phyloP scores from a whole-genome alignment of 2,888 invertebrate species.

The Brachypalpus laphriformis region DNA sequence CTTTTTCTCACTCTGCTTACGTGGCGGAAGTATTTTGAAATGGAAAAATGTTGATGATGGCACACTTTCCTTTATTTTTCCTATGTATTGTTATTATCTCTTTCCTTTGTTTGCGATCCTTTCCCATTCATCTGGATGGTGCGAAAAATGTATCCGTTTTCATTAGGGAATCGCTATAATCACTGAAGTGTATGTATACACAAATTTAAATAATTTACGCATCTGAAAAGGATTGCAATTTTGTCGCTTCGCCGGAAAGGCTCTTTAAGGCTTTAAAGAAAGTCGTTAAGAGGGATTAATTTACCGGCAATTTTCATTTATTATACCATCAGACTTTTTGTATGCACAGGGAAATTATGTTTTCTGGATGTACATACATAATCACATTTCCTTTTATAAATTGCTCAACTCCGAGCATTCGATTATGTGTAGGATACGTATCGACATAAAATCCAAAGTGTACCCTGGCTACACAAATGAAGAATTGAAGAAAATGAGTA shows the following conservation, averaged over 20 bases:
- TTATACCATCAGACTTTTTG: not conserved
- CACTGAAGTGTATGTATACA: conserved; percentile 4
- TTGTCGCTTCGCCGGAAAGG: not conserved
- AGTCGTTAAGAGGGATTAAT: not conserved
- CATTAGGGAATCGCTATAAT: not conserved
- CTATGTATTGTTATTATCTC: not conserved
- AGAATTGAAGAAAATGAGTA: no score
- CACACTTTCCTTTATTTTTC: not conserved
- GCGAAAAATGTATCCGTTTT: conserved; percentile 3
- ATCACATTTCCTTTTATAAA: not conserved
- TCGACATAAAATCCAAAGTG: not conserved
- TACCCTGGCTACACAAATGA: not conserved
- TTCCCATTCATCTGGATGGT: not conserved
- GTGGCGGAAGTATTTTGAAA: conserved; percentile 6
- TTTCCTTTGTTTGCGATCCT: not conserved
- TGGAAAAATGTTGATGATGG: conserved; percentile 2
- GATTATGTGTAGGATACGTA: not conserved
- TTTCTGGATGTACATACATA: not conserved
- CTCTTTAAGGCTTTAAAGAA: not conserved
- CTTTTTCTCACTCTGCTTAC: not conserved
- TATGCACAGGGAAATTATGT: not conserved
- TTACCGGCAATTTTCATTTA: not conserved
- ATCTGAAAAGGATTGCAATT: not conserved
- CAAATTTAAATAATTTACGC: conserved; percentile 11
- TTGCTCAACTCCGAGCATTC: not conserved